Evolutionary conservation across 2,888 invertebrate species (phyloP).

Genomic region (Euplexia lucipara): DNA sequence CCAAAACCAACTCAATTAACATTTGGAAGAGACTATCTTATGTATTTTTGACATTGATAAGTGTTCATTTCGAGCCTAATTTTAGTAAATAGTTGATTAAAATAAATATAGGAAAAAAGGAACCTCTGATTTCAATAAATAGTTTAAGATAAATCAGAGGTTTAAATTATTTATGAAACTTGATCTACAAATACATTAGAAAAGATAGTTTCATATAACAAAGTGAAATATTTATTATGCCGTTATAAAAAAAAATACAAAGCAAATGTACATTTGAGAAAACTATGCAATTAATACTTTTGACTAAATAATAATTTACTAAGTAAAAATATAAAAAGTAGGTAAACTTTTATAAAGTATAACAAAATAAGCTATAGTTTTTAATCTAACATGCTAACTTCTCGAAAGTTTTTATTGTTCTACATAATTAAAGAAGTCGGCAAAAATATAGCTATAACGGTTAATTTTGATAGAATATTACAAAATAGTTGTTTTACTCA

Average conservation of each 20-base stretch:
- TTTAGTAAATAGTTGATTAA: too few species aligned
- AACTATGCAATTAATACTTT: neutral
- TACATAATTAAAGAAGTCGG: too few species aligned
- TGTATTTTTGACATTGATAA: too few species aligned
- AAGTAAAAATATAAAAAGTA: neutral
- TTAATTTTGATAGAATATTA: too few species aligned
- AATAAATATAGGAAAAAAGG: too few species aligned
- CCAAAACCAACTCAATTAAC: slow-evolving; percentile 19
- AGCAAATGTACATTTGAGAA: neutral
- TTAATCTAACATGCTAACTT: neutral
- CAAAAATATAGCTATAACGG: too few species aligned
- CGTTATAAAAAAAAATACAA: neutral
- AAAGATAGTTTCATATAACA: neutral
- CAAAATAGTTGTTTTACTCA: too few species aligned
- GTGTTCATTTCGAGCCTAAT: too few species aligned
- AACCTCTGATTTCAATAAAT: neutral
- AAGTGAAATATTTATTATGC: neutral
- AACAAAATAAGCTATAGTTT: neutral
- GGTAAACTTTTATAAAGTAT: neutral
- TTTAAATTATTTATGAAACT: neutral
- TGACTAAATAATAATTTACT: neutral
- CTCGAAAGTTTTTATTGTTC: neutral
- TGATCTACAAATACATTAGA: neutral
- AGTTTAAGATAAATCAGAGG: neutral
- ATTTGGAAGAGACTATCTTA: too few species aligned